Conservation (phyloP, 2,888 invertebrate species). For the Chaetogeoica ovagalla region DNA sequence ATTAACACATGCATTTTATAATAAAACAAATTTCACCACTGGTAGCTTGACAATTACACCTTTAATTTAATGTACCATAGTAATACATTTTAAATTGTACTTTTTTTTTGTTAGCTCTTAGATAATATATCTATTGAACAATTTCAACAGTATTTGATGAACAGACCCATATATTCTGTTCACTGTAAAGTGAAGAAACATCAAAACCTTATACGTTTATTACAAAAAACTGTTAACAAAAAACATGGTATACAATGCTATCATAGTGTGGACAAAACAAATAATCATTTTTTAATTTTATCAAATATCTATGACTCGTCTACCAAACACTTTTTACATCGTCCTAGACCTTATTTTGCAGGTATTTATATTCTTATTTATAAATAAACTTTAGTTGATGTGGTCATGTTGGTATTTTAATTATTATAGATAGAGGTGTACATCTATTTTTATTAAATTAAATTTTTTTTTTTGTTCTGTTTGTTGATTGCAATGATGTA, state of each 20-base stretch:
- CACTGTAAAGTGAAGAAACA: slow-evolving; percentile 30
- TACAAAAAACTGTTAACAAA: slow-evolving; percentile 41
- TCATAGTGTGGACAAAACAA: not conserved
- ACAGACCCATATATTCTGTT: slow-evolving; percentile 10
- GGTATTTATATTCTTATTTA: slow-evolving; percentile 4
- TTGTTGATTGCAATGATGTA: too few relatives aligned
- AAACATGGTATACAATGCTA: slow-evolving; percentile 6
- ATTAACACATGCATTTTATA: too few relatives aligned
- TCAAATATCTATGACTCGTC: slow-evolving; percentile 18
- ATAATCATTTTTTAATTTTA: slow-evolving; percentile 35
- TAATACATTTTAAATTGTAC: not conserved
- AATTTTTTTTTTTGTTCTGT: not conserved
- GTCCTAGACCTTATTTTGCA: slow-evolving; percentile 22
- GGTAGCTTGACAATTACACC: too few relatives aligned
- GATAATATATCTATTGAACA: slow-evolving; percentile 31
- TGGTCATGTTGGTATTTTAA: not conserved
- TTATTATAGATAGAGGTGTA: not conserved
- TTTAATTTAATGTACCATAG: too few relatives aligned
- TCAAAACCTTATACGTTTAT: slow-evolving; percentile 29
- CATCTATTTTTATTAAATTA: not conserved
- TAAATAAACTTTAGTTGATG: not conserved
- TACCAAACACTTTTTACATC: slow-evolving; percentile 31
- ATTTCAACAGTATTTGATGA: slow-evolving; percentile 33
- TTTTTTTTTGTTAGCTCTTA: slow-evolving; percentile 35
- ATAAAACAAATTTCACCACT: too few relatives aligned